phyloP scores from a whole-genome alignment of 2,888 invertebrate genomes.

The Leptopilina drosophilae region DNA sequence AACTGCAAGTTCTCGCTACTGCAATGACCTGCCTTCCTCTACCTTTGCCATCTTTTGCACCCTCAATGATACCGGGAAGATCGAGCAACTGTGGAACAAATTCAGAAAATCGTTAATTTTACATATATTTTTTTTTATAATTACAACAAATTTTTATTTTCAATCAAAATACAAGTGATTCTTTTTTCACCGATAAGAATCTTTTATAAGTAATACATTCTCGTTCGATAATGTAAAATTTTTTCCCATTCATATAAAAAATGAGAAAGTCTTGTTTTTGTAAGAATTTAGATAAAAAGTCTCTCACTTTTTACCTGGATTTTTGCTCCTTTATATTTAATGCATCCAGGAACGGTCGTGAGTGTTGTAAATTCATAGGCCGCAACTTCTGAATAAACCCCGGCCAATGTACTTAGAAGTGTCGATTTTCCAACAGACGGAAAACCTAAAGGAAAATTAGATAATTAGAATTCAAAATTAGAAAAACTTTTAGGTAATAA shows the following conservation, averaged over 20 bases:
- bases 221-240: no score
- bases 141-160: no score
- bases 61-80: conserved; percentile 99
- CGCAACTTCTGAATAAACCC: conserved; percentile 99
- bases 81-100: conserved; percentile 87
- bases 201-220: no score
- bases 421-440: conserved; percentile 99
- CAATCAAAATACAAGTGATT: no score
- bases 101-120: no score
- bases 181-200: no score
- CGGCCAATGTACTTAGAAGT: conserved; percentile 96
- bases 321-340: conserved; percentile 99
- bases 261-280: no score
- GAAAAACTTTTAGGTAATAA: neutral
- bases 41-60: conserved; percentile 99
- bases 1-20: conserved; percentile 97
- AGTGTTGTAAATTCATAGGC: conserved; percentile 99
- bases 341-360: conserved; percentile 99
- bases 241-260: no score
- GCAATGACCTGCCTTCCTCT: conserved; percentile 99
- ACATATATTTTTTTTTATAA: no score
- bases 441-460: conserved; percentile 84
- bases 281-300: conserved; percentile 11
- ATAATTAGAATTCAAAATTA: conserved; percentile 3
- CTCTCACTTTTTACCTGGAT: conserved; percentile 85